These are phyloP conservation scores for Okamejei kenojei DNA, from an alignment of 2,797 vertebrate genomes.

Conservation along the genomic window DNA sequence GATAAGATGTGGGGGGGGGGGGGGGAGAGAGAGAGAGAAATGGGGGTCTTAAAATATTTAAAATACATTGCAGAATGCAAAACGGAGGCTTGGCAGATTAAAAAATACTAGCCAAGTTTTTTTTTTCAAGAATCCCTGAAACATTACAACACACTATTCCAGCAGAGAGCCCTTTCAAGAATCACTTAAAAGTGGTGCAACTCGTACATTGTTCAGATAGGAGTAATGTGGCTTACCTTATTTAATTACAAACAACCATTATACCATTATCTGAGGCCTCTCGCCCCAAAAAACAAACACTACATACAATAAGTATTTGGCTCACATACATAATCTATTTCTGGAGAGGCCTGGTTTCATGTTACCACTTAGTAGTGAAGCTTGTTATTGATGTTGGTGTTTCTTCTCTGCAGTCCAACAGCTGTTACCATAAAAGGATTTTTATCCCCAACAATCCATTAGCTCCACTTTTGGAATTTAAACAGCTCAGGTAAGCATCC, in stretches of 20 bases:
- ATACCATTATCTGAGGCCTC: slow-evolving; percentile 16
- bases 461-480: not conserved
- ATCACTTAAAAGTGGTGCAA: not conserved
- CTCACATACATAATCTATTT: not conserved
- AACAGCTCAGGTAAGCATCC: not conserved
- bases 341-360: not conserved
- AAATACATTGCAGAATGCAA: not conserved
- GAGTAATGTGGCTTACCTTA: not conserved
- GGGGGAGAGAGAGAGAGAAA: too few relatives aligned
- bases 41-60: not conserved
- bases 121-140: not conserved
- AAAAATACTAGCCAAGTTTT: not conserved
- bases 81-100: too few relatives aligned
- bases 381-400: slow-evolving; percentile 19
- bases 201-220: not conserved
- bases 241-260: not conserved
- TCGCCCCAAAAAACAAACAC: slow-evolving; percentile 19
- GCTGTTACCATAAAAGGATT: slow-evolving; percentile 3
- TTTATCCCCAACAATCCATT: not conserved
- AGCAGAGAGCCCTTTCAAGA: not conserved
- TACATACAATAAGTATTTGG: not conserved
- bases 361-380: slow-evolving; percentile 13
- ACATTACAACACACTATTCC: not conserved
- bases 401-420: not conserved
- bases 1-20: too few relatives aligned